Evolutionary conservation across 1,140 invertebrate species (phyloP).

Genomic region (Hylaeus anthracinus): DNA sequence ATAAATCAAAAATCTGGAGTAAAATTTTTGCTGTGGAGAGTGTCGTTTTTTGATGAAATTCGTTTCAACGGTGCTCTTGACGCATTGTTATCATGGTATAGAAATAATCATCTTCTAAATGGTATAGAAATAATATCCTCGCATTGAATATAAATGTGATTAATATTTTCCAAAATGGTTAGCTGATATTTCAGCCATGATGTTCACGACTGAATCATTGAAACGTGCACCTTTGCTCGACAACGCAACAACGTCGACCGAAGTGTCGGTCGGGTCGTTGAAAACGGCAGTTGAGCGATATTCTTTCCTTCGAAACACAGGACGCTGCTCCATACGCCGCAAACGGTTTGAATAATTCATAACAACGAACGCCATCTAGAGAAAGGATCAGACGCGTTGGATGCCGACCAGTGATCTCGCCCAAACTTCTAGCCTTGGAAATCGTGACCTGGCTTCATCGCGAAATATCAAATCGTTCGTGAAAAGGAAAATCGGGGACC

Average conservation of each 20-base stretch:
- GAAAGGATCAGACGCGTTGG: background rate
- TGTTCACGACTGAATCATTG: background rate
- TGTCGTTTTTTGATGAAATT: too few relatives aligned
- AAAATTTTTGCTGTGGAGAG: too few relatives aligned
- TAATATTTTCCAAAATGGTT: background rate
- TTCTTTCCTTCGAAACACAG: background rate
- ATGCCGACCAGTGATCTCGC: background rate
- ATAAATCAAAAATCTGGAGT: too few relatives aligned
- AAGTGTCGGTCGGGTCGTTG: background rate
- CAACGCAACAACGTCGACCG: background rate
- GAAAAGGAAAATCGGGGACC: background rate
- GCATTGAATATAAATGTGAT: too few relatives aligned
- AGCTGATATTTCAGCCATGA: too few relatives aligned
- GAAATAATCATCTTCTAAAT: too few relatives aligned
- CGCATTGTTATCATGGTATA: too few relatives aligned
- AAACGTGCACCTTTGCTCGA: background rate
- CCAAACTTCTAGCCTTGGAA: background rate
- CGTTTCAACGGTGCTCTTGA: too few relatives aligned
- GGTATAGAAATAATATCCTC: too few relatives aligned
- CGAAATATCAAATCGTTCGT: background rate
- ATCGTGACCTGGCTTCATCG: background rate
- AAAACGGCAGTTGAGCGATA: background rate
- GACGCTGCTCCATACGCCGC: background rate
- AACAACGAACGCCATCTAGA: background rate
- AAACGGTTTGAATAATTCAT: slow-evolving; percentile 18